These are phyloP conservation scores for Intellagama lesueurii DNA, from an alignment of 2,797 vertebrate genomes.

Conservation along the genomic window DNA sequence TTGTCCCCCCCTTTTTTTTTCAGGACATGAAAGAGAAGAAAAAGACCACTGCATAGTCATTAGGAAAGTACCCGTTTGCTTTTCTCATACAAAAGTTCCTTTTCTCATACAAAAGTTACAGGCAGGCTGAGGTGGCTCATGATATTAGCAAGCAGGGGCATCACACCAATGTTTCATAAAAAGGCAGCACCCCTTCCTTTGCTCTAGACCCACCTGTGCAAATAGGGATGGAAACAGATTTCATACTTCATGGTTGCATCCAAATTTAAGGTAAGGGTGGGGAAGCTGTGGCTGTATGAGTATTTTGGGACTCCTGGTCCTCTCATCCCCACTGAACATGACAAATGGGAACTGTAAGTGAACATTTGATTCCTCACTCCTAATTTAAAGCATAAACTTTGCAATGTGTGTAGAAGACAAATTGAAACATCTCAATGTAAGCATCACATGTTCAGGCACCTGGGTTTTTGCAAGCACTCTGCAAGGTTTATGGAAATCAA, in stretches of 20 bases:
- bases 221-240: not conserved
- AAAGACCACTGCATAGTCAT: not conserved
- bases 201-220: too few relatives aligned
- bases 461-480: not conserved
- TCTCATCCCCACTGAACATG: not conserved
- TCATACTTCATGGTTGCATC: not conserved
- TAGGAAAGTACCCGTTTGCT: slow-evolving; percentile 18
- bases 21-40: not conserved
- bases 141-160: too few relatives aligned
- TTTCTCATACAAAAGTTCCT: not conserved
- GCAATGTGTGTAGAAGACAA: not conserved
- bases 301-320: not conserved
- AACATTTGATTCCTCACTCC: not conserved
- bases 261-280: not conserved
- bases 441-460: not conserved
- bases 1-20: too few relatives aligned
- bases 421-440: not conserved
- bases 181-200: too few relatives aligned
- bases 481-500: slow-evolving; percentile 31
- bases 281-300: not conserved
- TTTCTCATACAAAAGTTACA: too few relatives aligned
- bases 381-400: not conserved
- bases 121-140: too few relatives aligned
- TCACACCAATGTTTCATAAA: too few relatives aligned
- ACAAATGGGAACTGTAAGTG: not conserved